Base-by-base conservation (phyloP, 2,888 invertebrate genomes). In the Tenthredo scrophulariae region DNA sequence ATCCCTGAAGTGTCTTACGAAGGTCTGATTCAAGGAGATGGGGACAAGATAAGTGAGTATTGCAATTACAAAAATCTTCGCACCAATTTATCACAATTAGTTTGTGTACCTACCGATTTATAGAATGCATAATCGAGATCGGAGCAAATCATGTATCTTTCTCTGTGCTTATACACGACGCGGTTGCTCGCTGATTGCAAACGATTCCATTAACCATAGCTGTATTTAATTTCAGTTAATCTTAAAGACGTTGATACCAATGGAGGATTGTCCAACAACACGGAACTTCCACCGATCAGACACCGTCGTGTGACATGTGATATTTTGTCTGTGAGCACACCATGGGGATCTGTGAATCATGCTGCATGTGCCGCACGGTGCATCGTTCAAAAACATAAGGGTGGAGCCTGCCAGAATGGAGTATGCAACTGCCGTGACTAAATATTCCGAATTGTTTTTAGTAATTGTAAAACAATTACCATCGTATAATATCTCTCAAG, bases 291-390 rank as follows among this genome's bases (percentile, higher is more conserved):
- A 9, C 54, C 84, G 15, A 80, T 84, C 26, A 86, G 87, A 83
- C 70, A 84, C 5, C 85, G 85, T 18, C 88, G 88, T 50, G 54
- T 88, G 4, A 88, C 89, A 15, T 90, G 90, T 70, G 90, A 90
- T 46, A 65, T 90, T 10, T 83, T 88, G 18, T 89, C 90, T 2
- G 88, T 87, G 84, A 67, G 83, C 33, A 87, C 89, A 10, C 18
- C 86, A 15, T 88, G 88, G 88, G 26, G 89, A 1, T 86, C 82
- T 4, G 26, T 87, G 0, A 89, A 89, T 84, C 87, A 90, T 54
- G 84, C 88, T n/a, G 88, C 86, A 3, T 90, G 90, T 70, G 89
- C 88, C 13, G 62, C 85, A 4, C 87, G 86, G 65, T 90, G 90
- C 43, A 33, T 89, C 7, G 84, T 80, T 4, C 87, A 86, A 74